A percentile compares a stretch with the other conserved stretches of the same genome.
These are phyloP conservation scores for Tupaia chinensis DNA, from an alignment of 2,113 vertebrate species.

Conservation along the genomic window DNA sequence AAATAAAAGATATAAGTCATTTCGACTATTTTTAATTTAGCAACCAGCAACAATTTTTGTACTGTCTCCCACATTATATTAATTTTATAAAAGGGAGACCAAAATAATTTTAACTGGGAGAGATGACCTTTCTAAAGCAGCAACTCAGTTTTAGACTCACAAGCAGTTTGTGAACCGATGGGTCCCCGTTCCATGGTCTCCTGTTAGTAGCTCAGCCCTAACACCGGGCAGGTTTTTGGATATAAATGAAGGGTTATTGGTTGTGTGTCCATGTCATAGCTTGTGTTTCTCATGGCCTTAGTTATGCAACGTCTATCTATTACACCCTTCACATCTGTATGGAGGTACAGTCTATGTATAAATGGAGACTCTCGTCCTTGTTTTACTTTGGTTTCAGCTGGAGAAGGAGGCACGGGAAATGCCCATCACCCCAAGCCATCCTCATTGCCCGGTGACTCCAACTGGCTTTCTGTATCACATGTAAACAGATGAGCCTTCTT, in stretches of 20 bases:
- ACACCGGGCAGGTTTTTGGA: neutral
- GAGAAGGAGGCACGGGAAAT: neutral
- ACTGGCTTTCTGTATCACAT: neutral
- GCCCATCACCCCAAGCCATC: neutral
- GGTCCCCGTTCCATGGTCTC: neutral
- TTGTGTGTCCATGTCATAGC: neutral
- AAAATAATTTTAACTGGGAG: constrained; percentile 56
- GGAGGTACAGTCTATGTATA: neutral
- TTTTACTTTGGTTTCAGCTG: neutral
- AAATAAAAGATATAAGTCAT: constrained; percentile 77
- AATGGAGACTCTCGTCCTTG: neutral
- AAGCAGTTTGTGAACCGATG: neutral
- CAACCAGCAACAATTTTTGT: constrained; percentile 59
- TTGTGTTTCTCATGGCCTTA: neutral
- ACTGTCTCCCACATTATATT: constrained; percentile 58
- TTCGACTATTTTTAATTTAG: constrained; percentile 75
- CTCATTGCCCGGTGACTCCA: neutral
- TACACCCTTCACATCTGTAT: neutral
- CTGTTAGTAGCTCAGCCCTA: neutral
- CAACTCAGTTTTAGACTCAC: neutral
- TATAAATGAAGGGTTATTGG: neutral
- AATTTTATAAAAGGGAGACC: constrained; percentile 56
- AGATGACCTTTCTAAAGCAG: constrained; percentile 11
- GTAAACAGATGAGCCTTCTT: constrained; percentile 64
- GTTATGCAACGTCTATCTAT: neutral